Conservation (phyloP, 2,888 invertebrate species). For the Serrognathus titanus region DNA sequence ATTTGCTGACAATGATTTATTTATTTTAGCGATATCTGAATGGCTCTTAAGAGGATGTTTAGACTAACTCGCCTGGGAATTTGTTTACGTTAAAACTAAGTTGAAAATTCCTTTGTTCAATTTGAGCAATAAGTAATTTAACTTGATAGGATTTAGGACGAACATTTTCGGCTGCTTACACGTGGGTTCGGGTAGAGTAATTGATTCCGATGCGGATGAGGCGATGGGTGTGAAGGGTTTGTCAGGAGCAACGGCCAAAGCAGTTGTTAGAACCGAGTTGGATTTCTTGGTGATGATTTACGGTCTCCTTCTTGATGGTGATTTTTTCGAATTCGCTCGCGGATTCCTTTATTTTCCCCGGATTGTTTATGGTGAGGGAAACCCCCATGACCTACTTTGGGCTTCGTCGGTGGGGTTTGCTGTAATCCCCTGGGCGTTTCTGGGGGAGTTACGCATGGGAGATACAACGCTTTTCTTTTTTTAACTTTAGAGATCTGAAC, state of each 20-base stretch:
- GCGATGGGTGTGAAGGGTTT: slow-evolving; percentile 40
- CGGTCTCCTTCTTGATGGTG: slow-evolving; percentile 10
- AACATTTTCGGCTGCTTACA: too few species aligned
- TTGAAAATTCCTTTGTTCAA: too few species aligned
- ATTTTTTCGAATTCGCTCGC: slow-evolving; percentile 6
- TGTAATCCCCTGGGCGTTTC: slow-evolving; percentile 34
- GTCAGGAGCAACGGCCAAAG: slow-evolving; percentile 60
- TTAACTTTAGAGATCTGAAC: too few species aligned
- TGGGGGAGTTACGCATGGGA: slow-evolving; percentile 26
- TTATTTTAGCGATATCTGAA: too few species aligned
- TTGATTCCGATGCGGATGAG: slow-evolving; percentile 40
- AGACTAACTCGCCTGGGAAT: too few species aligned
- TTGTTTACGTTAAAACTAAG: too few species aligned
- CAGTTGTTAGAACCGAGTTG: slow-evolving; percentile 44
- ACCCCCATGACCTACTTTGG: slow-evolving; percentile 62
- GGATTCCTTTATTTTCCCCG: slow-evolving; percentile 17
- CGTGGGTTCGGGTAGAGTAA: slow-evolving; percentile 63
- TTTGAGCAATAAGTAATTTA: too few species aligned
- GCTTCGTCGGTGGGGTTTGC: slow-evolving; percentile 15
- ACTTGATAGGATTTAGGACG: slow-evolving; percentile 60
- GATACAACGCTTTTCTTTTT: too few species aligned
- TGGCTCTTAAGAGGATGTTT: too few species aligned
- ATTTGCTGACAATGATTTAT: too few species aligned
- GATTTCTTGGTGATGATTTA: slow-evolving; percentile 36
- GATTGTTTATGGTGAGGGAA: slow-evolving; percentile 55